These are phyloP conservation scores for Aplocera efformata DNA, from an alignment of 2,888 invertebrate species.

Conservation along the genomic window DNA sequence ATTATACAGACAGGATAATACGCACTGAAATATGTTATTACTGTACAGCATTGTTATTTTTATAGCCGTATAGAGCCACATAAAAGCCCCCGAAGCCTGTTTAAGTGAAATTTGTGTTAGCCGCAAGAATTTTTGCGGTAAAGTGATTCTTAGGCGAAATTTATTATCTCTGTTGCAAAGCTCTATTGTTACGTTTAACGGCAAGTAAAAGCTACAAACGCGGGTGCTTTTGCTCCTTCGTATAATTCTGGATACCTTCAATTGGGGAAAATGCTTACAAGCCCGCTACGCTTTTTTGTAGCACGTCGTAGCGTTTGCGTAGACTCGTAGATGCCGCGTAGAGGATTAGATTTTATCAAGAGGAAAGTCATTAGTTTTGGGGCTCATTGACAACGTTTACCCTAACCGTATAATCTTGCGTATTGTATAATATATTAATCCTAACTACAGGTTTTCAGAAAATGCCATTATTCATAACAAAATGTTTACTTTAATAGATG, in stretches of 20 bases:
- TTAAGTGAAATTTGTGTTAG: conserved; percentile 63
- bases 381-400: no score
- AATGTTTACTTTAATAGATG: no score
- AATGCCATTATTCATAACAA: no score
- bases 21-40: conserved; percentile 35
- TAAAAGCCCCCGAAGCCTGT: conserved; percentile 51
- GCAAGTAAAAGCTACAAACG: conserved; percentile 6
- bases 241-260: not conserved
- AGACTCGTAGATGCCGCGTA: conserved; percentile 1
- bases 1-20: conserved; percentile 20
- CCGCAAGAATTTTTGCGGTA: conserved; percentile 45
- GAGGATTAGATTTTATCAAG: not conserved
- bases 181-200: conserved; percentile 19
- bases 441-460: no score
- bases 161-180: conserved; percentile 23
- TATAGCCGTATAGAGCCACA: conserved; percentile 48
- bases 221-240: not conserved
- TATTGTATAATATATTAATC: no score
- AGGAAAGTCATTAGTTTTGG: no score
- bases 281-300: not conserved
- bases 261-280: no score
- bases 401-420: no score
- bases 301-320: conserved; percentile 5
- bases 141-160: conserved; percentile 45
- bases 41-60: conserved; percentile 46